Base-by-base conservation (phyloP, 2,797 vertebrate genomes). In the Epinephelus coioides region DNA sequence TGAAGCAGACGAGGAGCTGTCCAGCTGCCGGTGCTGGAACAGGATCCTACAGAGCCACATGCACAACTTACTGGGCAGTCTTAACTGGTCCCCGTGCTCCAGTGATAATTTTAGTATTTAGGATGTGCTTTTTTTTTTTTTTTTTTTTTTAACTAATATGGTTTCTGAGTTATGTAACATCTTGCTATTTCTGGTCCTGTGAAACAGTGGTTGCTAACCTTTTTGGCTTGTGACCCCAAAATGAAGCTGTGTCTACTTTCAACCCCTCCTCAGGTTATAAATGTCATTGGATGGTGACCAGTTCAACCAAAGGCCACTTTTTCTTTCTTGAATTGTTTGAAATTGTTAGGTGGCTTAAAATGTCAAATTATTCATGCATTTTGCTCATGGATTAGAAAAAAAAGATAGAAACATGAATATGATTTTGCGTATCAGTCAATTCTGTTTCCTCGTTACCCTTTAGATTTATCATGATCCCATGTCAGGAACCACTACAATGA, bases 1-100 rank as follows among this genome's bases (percentile, higher is more conserved):
- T 38, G 38, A 79, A 77, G 74, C n/a, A 50, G 55, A 72, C 1
- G 40, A 73, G 90, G 90, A 90, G 91, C 91, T 93, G 91, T 93
- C 88, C 91, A 85, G 74, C 67, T 14, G 10, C 78, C 0, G 71
- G 92, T 94, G 87, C 93, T 94, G 91, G 93, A 93, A 76, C 80
- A 25, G 25, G 38, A 43, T 73, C n/a, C 77, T 23, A 49, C 70
- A 66, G 69, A 78, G 69, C 40, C 57, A 19, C 50, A 18, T 1
- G 7, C 7, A 51, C 43, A 57, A 4, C 43, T 40, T 5, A 40
- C 21, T 18, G 57, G 34, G 77, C 38, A 59, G 43, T 21, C 34
- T 10, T 54, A 17, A 7, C 51, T 34, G 21, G 11, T 47, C 13
- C 43, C 0, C 15, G 14, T 15, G 34, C 14, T 34, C 15, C 60